Evolutionary conservation across 2,888 invertebrate species (phyloP).

Genomic region (Caenorhabditis sp.): DNA sequence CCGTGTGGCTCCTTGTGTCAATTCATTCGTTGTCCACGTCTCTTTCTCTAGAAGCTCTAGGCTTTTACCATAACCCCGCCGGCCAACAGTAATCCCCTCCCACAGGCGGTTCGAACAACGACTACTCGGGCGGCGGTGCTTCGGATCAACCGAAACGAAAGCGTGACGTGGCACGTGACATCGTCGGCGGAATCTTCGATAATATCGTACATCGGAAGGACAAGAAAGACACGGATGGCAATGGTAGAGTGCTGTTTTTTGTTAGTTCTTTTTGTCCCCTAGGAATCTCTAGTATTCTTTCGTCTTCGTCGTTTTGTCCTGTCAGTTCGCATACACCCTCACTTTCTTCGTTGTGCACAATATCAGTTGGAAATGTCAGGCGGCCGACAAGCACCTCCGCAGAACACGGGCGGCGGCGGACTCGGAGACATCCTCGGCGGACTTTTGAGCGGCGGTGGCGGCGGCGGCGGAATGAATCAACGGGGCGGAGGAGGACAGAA

Average conservation of each 20-base stretch:
- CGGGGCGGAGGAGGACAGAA: slow-evolving; percentile 26
- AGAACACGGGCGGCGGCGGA: slow-evolving; percentile 20
- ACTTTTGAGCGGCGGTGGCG: slow-evolving; percentile 20
- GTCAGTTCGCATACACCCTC: not conserved
- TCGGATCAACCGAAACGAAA: slow-evolving; percentile 54
- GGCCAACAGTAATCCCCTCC: slow-evolving; percentile 23
- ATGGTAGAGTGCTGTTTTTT: slow-evolving; percentile 52
- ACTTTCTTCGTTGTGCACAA: not conserved
- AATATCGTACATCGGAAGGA: slow-evolving; percentile 50
- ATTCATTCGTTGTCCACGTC: slow-evolving; percentile 24
- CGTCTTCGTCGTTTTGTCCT: not conserved
- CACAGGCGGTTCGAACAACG: not conserved
- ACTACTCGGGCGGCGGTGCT: too few relatives aligned
- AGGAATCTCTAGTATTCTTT: slow-evolving; percentile 9
- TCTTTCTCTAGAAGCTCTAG: too few relatives aligned
- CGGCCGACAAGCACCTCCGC: not conserved
- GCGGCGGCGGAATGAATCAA: too few relatives aligned
- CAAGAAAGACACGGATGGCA: slow-evolving; percentile 31
- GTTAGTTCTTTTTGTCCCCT: too few relatives aligned
- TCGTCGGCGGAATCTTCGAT: slow-evolving; percentile 63
- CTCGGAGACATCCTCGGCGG: slow-evolving; percentile 32
- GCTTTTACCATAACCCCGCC: too few relatives aligned
- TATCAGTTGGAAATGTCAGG: slow-evolving; percentile 16
- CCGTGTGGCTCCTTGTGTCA: slow-evolving; percentile 11
- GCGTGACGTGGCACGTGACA: slow-evolving; percentile 62